Percentiles rank a stretch among this genome's conserved stretches.
Conservation (phyloP, 2,113 vertebrate genomes). For the Erinaceus europaeus region DNA sequence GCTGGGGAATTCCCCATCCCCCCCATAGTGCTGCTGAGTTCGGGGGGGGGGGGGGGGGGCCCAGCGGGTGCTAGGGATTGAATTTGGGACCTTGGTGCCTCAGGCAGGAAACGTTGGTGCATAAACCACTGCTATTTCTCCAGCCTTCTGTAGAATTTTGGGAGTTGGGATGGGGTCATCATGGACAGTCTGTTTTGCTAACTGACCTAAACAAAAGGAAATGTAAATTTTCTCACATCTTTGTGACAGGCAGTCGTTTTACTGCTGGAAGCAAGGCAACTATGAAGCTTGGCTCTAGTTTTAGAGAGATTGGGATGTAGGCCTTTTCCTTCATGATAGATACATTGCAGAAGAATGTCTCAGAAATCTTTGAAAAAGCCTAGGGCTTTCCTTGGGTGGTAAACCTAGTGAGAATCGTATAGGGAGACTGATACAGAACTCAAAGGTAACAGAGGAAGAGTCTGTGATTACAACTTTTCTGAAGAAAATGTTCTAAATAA, state of each 20-base stretch:
- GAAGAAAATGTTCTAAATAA: neutral
- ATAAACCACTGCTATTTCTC: too few species aligned
- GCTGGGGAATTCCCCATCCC: too few species aligned
- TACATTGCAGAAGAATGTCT: neutral
- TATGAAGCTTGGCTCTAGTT: neutral
- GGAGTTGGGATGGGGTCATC: neutral
- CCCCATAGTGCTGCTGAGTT: too few species aligned
- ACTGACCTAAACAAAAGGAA: neutral
- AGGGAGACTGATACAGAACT: neutral
- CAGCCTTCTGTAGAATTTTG: too few species aligned
- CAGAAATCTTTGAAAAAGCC: neutral
- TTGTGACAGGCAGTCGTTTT: neutral
- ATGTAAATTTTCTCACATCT: neutral
- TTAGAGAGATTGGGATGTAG: neutral
- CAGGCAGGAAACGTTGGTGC: too few species aligned
- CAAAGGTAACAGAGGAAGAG: neutral
- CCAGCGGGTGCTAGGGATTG: too few species aligned
- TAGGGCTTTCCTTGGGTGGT: neutral
- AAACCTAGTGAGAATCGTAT: neutral
- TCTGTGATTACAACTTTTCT: neutral
- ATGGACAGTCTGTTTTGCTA: neutral
- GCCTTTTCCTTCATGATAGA: neutral
- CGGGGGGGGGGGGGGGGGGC: too few species aligned
- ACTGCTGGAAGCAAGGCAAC: neutral
- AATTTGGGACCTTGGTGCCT: too few species aligned